Conservation (phyloP, 2,888 invertebrate genomes). For the Synergus japonicus region DNA sequence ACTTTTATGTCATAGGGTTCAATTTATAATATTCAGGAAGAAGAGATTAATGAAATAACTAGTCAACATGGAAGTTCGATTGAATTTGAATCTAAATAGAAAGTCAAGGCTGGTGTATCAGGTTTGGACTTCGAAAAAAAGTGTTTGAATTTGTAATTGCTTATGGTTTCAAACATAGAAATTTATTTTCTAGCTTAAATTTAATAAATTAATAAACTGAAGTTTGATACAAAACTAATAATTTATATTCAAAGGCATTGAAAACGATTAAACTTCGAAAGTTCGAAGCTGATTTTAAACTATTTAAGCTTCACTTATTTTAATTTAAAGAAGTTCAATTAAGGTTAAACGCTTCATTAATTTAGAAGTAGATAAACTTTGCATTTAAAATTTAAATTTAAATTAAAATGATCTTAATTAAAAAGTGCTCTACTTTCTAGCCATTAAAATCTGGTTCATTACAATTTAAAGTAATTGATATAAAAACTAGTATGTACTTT, state of each 20-base stretch:
- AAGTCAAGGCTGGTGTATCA: conserved; percentile 14
- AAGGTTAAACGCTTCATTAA: background rate
- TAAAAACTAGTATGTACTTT: no score
- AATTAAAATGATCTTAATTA: background rate
- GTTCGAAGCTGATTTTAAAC: background rate
- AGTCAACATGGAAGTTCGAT: background rate
- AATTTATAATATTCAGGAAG: conserved; percentile 10
- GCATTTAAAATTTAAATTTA: background rate
- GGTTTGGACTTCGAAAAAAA: background rate
- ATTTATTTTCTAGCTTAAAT: no score
- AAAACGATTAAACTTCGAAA: background rate
- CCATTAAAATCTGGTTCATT: conserved; percentile 3
- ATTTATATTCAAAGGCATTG: background rate
- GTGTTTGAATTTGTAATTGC: background rate
- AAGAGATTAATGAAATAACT: background rate
- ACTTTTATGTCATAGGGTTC: background rate
- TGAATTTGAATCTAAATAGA: conserved; percentile 17
- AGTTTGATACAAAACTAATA: no score
- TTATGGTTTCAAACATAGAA: no score
- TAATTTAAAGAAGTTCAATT: background rate
- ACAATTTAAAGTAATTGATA: background rate
- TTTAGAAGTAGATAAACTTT: background rate
- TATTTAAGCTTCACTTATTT: background rate
- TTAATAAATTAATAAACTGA: no score
- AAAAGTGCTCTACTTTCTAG: background rate